Conservation (phyloP, 2,888 invertebrate genomes). For the Ischnura elegans region DNA sequence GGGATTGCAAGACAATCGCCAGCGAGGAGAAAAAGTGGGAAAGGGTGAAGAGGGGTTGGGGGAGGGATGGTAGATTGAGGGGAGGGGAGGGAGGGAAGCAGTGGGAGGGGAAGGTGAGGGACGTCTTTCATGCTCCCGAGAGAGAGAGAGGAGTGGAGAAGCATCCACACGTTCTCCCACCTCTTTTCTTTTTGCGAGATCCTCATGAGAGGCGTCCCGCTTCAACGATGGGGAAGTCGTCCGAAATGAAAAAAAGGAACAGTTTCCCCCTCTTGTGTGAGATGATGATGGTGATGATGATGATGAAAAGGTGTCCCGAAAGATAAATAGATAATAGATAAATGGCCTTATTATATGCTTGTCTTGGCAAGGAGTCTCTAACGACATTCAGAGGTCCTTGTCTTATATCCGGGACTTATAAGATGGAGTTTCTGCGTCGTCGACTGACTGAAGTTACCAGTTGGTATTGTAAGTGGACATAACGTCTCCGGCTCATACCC, state of each 20-base stretch:
- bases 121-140: background rate
- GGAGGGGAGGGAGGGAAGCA: background rate
- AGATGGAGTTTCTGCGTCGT: background rate
- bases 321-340: slow-evolving; percentile 51
- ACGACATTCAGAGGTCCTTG: background rate
- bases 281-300: no score
- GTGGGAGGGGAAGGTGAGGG: background rate
- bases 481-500: background rate
- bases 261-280: background rate
- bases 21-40: background rate
- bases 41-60: background rate
- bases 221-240: background rate
- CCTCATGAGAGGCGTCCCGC: background rate
- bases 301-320: background rate
- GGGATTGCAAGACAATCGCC: slow-evolving; percentile 14
- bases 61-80: background rate
- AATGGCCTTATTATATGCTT: slow-evolving; percentile 29
- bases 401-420: background rate
- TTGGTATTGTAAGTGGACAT: background rate
- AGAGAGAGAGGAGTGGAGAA: background rate
- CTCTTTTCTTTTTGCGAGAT: background rate
- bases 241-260: background rate
- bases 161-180: background rate
- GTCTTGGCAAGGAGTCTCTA: background rate
- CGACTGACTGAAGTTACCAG: background rate